Evolutionary conservation across 1,140 invertebrate species (phyloP), one percentile per base, ranked within the genome.

Genomic region (Chironomus tepperi): DNA sequence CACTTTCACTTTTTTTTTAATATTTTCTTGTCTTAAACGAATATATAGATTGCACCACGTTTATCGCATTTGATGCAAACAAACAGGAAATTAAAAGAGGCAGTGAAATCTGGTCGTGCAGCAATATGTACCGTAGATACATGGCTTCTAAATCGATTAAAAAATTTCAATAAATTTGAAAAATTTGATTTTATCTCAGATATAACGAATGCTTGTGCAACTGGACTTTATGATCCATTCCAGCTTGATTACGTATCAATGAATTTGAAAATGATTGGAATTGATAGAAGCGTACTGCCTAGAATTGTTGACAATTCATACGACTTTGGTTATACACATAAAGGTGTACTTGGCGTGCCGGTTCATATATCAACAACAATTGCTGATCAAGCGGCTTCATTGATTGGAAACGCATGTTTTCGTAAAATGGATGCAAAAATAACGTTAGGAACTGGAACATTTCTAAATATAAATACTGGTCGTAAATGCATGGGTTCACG

Each of bases 361-460:
- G n/a, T 57, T 77, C 90, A 89, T 0, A 95, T 98, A 75, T 84
- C 75, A 34, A 79, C 79, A 74, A 78, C 77, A 0, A 87, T 93
- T 81, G 90, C 90, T 10, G 91, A 93, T 81, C 91, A 93, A 83
- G 88, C 95, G 67, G 92, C 94, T 0, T 93, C 97, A 2, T 89
- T 97, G 84, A 97, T 95, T 87, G 97, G 96, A 12, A 92, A 93
- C 0, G 91, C 92, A 76, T 96, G 93, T 79, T 95, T 93, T 80
- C 81, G 88, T 0, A 82, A 85, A 2, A 93, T 94, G n/a, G 91
- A 95, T 80, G 85, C 97, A 0, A 98, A 98, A 80, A 83, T 97
- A 16, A 98, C 97, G 0, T 86, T 99, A 84, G 97, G 97, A 0
- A 98, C 96, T 0, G 96, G 97, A 0, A 93, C 92, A 1, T 98